These are phyloP conservation scores for Epinephelus coioides DNA, from an alignment of 2,797 vertebrate species.

Conservation along the genomic window DNA sequence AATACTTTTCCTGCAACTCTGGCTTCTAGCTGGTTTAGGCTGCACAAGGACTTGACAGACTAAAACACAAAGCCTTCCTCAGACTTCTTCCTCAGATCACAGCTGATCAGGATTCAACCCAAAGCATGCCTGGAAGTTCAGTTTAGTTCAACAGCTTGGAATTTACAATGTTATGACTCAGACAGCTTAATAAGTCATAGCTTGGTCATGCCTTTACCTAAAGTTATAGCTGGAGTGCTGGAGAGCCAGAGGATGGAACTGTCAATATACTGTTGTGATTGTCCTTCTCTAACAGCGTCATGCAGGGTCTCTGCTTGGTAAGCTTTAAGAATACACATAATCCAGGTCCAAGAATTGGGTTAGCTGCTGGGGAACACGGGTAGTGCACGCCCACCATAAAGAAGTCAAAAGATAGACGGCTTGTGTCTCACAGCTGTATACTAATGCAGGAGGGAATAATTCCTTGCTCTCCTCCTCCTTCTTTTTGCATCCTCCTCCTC, in stretches of 20 bases:
- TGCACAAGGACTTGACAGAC: constrained; percentile 1
- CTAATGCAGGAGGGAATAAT: background rate
- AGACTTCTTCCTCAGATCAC: background rate
- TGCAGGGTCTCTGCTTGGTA: background rate
- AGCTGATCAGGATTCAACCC: background rate
- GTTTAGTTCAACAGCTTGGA: background rate
- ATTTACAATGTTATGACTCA: background rate
- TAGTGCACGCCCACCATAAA: background rate
- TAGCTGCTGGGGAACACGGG: background rate
- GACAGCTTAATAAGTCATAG: background rate
- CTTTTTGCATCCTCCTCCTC: background rate
- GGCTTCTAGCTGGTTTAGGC: background rate
- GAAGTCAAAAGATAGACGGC: background rate
- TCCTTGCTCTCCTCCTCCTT: background rate
- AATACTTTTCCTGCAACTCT: background rate
- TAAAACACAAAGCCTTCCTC: background rate
- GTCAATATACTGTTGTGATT: background rate
- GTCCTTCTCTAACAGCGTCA: constrained; percentile 3
- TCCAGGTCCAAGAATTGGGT: background rate
- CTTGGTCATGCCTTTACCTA: constrained; percentile 3
- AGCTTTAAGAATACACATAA: background rate
- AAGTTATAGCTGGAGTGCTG: background rate
- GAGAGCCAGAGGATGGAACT: background rate
- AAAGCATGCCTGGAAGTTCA: background rate
- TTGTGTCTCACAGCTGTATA: background rate